Base-by-base conservation (phyloP, 2,888 invertebrate species). In the Mythimna impura region DNA sequence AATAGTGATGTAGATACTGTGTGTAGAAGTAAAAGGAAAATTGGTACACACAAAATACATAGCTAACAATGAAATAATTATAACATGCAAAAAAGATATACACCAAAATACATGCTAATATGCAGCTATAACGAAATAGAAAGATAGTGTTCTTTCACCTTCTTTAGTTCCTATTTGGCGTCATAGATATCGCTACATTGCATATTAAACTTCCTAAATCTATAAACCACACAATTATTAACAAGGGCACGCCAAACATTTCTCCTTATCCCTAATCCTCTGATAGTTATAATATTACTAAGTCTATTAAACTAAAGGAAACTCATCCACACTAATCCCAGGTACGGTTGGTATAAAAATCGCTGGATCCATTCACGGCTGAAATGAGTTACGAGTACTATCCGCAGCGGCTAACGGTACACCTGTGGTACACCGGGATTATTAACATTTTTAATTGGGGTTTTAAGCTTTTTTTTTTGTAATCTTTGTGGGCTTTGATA, bases 351-450 rank as follows among this genome's bases (percentile, higher is more conserved):
- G 85, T 85, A 88, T 88, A 90, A 92, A 92, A 92, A 90, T 89
- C 86, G 87, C 82, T 88, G 86, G 85, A 89, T 90, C 84, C 82
- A 91, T 92, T 91, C 90, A 89, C 83, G 84, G 86, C 82, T 89
- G 88, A 84, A 90, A 92, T 90, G 89, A 91, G 84, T 83, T 76
- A 77, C 63, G 76, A 83, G 80, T 78, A 69, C 81, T 84, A 81
- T 78, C 86, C 76, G 78, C 62, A 60, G 63, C 54, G 67, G 79
- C 78, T 81, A 73, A 77, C 78, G 69, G 71, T 58, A 60, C 71
- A 83, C 73, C 81, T 76, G 81, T 60, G 80, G 70, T 76, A 84
- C 81, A 83, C 74, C 36, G 73, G 65, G 82, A 17, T 7, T 76
- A 55, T 69, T 60, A 54, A 66, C 14, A 22, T 40, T 62, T 82